Conservation (phyloP, 2,888 invertebrate genomes). For the Aspidiotus rigidus region DNA sequence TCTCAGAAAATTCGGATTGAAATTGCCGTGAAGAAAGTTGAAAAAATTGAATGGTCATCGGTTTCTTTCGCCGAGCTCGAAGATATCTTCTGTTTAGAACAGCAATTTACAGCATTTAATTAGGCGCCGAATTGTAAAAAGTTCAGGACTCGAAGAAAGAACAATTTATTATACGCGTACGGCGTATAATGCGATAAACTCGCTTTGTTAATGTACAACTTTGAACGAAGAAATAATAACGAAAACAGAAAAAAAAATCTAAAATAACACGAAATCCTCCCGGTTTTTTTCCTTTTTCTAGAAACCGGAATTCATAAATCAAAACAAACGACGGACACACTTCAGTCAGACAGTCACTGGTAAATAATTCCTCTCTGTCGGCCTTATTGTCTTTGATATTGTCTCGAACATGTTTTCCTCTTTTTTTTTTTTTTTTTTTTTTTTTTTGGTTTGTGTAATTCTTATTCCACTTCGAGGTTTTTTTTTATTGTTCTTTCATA, state of each 20-base stretch:
- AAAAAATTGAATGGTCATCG: too few relatives aligned
- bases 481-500: too few relatives aligned
- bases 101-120: neutral
- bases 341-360: conserved; percentile 32
- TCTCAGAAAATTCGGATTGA: too few relatives aligned
- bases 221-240: neutral
- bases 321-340: conserved; percentile 33
- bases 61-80: too few relatives aligned
- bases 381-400: conserved; percentile 28
- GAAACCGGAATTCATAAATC: conserved; percentile 32
- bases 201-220: conserved; percentile 17
- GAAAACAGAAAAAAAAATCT: conserved; percentile 10
- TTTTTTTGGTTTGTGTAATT: conserved; percentile 17
- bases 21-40: too few relatives aligned
- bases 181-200: conserved; percentile 30
- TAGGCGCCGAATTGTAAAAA: neutral
- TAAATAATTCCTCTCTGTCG: conserved; percentile 31
- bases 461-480: neutral
- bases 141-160: neutral
- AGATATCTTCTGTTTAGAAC: too few relatives aligned
- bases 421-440: conserved; percentile 18
- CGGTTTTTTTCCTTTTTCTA: conserved; percentile 2
- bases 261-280: conserved; percentile 30
- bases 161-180: conserved; percentile 8
- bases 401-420: conserved; percentile 30